Conservation (phyloP, 2,888 invertebrate species). For the Cosmia trapezina region DNA sequence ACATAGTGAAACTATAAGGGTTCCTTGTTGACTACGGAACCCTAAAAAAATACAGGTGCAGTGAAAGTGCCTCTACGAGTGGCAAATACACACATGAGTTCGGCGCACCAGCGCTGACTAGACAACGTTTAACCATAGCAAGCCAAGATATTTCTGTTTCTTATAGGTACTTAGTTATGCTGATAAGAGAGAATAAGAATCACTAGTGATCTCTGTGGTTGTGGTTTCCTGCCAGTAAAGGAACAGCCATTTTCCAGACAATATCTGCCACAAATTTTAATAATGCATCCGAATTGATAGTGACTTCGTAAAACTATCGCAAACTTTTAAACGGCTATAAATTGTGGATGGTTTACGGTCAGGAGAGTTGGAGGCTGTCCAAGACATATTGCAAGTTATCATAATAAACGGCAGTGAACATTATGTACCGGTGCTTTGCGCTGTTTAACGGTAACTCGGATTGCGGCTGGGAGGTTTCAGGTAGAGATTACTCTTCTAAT, state of each 20-base stretch:
- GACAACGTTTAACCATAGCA: not conserved
- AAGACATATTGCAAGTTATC: conserved; percentile 47
- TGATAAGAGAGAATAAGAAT: not conserved
- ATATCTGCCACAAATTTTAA: conserved; percentile 11
- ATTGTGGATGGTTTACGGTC: conserved; percentile 24
- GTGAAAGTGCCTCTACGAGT: not conserved
- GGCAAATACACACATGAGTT: not conserved
- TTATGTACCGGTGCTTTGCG: conserved; percentile 5
- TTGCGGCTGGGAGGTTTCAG: not conserved
- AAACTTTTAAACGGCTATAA: conserved; percentile 39
- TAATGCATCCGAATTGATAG: conserved; percentile 37
- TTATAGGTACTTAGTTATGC: no score
- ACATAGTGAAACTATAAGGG: no score
- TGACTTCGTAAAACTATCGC: conserved; percentile 30
- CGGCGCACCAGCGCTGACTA: not conserved
- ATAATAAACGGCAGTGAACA: conserved; percentile 30
- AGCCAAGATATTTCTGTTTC: not conserved
- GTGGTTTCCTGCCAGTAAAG: not conserved
- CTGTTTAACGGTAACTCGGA: not conserved
- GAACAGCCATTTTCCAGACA: not conserved
- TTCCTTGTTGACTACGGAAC: no score
- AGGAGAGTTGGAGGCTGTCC: conserved; percentile 38
- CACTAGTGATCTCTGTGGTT: not conserved
- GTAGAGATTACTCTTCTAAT: not conserved
- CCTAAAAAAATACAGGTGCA: not conserved